These are phyloP conservation scores for Tichodroma muraria DNA, from an alignment of 2,113 vertebrate genomes.

Conservation along the genomic window DNA sequence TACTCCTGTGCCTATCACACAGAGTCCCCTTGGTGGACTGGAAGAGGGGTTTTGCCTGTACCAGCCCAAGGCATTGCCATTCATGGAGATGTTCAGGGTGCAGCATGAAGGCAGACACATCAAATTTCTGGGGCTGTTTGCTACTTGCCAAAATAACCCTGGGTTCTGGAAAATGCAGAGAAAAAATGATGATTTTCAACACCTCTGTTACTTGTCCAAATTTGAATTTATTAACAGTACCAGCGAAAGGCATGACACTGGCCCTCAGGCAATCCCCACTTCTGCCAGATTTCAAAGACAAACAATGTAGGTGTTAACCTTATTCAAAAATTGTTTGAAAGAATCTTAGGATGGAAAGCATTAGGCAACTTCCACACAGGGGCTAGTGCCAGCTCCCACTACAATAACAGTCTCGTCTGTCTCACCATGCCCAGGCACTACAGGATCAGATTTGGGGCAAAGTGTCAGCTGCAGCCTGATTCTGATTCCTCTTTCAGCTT, in stretches of 20 bases:
- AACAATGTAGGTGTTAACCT: constrained; percentile 13
- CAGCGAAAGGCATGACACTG: background rate
- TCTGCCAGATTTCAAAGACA: constrained; percentile 9
- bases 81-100: background rate
- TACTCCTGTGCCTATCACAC: background rate
- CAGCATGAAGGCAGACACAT: background rate
- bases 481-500: background rate
- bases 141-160: background rate
- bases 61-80: background rate
- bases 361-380: background rate
- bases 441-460: background rate
- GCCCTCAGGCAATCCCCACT: background rate
- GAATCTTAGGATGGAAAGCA: constrained; percentile 26
- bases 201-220: background rate
- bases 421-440: background rate
- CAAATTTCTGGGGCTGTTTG: background rate
- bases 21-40: background rate
- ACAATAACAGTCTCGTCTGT: background rate
- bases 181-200: constrained; percentile 28
- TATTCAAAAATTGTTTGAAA: background rate
- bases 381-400: background rate
- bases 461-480: background rate
- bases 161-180: background rate
- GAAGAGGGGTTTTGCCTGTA: background rate
- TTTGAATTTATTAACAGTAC: background rate